Evolutionary conservation across 2,888 invertebrate genomes (phyloP).

Genomic region (Cordilura impudica): DNA sequence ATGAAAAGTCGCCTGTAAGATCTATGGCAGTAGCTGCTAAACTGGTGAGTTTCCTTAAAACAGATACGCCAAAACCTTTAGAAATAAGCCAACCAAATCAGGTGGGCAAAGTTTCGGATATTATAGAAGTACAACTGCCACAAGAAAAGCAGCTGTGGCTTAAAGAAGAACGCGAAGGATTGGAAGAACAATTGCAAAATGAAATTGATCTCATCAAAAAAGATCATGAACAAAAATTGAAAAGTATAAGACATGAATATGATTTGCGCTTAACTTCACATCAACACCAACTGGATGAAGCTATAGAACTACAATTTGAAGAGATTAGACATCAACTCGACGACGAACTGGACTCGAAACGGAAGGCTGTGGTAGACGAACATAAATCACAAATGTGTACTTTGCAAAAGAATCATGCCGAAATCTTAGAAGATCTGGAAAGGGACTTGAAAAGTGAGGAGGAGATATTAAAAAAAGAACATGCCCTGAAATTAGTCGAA

Average conservation of each 20-base stretch:
- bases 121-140: slow-evolving; percentile 71
- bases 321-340: slow-evolving; percentile 72
- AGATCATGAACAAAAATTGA: slow-evolving; percentile 76
- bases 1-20: slow-evolving; percentile 71
- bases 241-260: slow-evolving; percentile 76
- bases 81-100: slow-evolving; percentile 59
- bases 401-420: slow-evolving; percentile 75
- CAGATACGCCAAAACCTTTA: slow-evolving; percentile 53
- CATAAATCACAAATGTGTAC: slow-evolving; percentile 77
- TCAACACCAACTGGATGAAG: slow-evolving; percentile 79
- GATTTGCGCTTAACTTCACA: slow-evolving; percentile 77
- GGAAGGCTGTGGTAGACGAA: slow-evolving; percentile 80
- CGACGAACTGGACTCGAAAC: slow-evolving; percentile 78
- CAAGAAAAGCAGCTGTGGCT: slow-evolving; percentile 78
- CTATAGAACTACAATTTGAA: slow-evolving; percentile 77
- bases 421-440: slow-evolving; percentile 76
- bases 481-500: slow-evolving; percentile 83
- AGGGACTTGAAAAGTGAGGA: slow-evolving; percentile 80
- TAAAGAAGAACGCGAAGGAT: slow-evolving; percentile 78
- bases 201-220: slow-evolving; percentile 71
- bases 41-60: slow-evolving; percentile 70
- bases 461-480: slow-evolving; percentile 83
- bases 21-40: slow-evolving; percentile 71
- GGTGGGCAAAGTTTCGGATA: slow-evolving; percentile 64
- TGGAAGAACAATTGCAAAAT: slow-evolving; percentile 71